Conservation (phyloP, 2,797 vertebrate species). For the Muscicapa comitata region DNA sequence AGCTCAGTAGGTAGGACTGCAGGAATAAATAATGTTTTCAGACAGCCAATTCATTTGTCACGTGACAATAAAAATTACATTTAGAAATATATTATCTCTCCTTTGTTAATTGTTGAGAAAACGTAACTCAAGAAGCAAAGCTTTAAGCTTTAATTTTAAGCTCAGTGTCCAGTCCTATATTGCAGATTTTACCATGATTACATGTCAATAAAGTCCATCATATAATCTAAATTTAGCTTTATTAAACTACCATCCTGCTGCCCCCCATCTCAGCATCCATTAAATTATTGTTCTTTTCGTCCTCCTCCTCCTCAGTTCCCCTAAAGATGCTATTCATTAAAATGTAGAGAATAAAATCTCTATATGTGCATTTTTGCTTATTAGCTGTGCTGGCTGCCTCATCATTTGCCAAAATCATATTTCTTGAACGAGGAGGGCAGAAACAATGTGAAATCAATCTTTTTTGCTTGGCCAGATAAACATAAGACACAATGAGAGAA, state of each 20-base stretch:
- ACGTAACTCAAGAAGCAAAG: neutral
- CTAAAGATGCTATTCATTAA: constrained; percentile 45
- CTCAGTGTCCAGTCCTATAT: neutral
- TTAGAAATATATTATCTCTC: neutral
- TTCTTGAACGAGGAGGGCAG: constrained; percentile 83
- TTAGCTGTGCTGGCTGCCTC: constrained; percentile 77
- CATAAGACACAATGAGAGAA: constrained; percentile 73
- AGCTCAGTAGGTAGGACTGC: neutral
- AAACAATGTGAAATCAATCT: constrained; percentile 86
- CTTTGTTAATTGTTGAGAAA: constrained; percentile 5
- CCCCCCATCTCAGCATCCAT: neutral
- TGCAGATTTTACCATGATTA: constrained; percentile 27
- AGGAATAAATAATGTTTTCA: neutral
- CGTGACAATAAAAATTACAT: neutral
- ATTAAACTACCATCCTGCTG: neutral
- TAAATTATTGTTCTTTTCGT: constrained; percentile 15
- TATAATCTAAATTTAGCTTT: constrained; percentile 6
- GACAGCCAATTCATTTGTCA: neutral
- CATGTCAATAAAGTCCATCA: neutral
- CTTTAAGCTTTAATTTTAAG: neutral
- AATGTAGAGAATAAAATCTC: constrained; percentile 12
- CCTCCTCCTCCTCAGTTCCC: neutral
- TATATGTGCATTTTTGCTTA: constrained; percentile 67
- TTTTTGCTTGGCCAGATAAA: constrained; percentile 85
- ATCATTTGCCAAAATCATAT: constrained; percentile 84